phyloP scores from a whole-genome alignment of 2,888 invertebrate genomes.

The Vandiemenella viatica region DNA sequence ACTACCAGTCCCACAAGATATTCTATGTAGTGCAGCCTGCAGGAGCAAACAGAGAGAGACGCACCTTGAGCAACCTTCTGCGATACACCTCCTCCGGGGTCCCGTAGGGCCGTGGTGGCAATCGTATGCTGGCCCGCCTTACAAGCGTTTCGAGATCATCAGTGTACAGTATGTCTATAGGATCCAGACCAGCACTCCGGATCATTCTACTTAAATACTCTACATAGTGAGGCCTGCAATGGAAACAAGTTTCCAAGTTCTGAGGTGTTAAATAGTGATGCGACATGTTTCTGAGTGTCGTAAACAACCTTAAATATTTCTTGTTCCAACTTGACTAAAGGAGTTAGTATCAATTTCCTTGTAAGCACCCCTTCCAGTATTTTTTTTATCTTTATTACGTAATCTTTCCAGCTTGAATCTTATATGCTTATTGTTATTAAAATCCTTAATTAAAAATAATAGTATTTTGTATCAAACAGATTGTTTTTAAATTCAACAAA shows the following conservation, averaged over 20 bases:
- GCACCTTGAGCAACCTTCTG: slow-evolving; percentile 47
- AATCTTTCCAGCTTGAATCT: too few relatives aligned
- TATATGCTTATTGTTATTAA: too few relatives aligned
- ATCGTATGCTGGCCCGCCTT: slow-evolving; percentile 51
- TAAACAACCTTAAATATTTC: background rate
- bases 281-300: background rate
- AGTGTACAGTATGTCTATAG: slow-evolving; percentile 56
- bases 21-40: slow-evolving; percentile 86
- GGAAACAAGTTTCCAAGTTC: slow-evolving; percentile 9
- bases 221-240: slow-evolving; percentile 68
- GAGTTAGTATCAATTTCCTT: too few relatives aligned
- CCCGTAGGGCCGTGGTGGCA: slow-evolving; percentile 64
- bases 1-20: slow-evolving; percentile 82
- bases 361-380: too few relatives aligned
- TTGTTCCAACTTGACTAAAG: too few relatives aligned
- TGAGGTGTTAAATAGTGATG: too few relatives aligned
- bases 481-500: too few relatives aligned
- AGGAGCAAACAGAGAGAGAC: slow-evolving; percentile 13
- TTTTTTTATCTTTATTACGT: too few relatives aligned
- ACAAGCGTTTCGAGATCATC: slow-evolving; percentile 74
- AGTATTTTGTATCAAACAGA: too few relatives aligned
- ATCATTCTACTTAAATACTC: slow-evolving; percentile 73
- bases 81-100: slow-evolving; percentile 49
- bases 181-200: slow-evolving; percentile 55
- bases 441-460: too few relatives aligned